Conservation (phyloP, 2,888 invertebrate species). For the Campopleginae sp. region DNA sequence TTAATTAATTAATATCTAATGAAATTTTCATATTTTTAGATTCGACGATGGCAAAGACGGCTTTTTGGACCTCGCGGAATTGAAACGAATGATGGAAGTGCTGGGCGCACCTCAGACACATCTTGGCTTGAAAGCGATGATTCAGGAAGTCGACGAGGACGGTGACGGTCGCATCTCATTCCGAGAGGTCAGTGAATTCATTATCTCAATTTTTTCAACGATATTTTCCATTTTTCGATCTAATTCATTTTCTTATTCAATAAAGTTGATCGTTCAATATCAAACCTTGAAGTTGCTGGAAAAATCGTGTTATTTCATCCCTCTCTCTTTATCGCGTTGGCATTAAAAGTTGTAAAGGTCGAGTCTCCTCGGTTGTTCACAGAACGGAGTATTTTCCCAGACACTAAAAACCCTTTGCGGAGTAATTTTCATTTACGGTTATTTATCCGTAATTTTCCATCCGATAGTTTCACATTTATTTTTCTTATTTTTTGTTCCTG, state of each 20-base stretch:
- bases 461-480: not conserved
- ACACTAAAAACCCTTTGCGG: not conserved
- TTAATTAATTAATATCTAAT: not conserved
- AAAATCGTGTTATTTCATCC: slow-evolving; percentile 33
- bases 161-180: slow-evolving; percentile 95
- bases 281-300: not conserved
- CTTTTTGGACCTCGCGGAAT: slow-evolving; percentile 94
- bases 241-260: not conserved
- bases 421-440: slow-evolving; percentile 37
- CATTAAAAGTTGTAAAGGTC: slow-evolving; percentile 51
- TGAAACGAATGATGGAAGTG: slow-evolving; percentile 98
- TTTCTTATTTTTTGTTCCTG: not conserved
- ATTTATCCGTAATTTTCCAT: slow-evolving; percentile 21
- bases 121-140: slow-evolving; percentile 97
- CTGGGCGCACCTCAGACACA: slow-evolving; percentile 98
- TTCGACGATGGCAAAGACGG: slow-evolving; percentile 96
- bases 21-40: slow-evolving; percentile 86
- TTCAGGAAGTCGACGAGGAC: slow-evolving; percentile 95
- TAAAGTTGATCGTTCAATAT: not conserved
- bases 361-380: slow-evolving; percentile 19
- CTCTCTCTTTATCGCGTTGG: slow-evolving; percentile 27
- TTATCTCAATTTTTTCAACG: not conserved
- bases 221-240: not conserved
- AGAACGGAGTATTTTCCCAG: slow-evolving; percentile 7
- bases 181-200: slow-evolving; percentile 88